Percentiles rank a stretch among this genome's conserved stretches.
phyloP scores from a whole-genome alignment of 2,113 vertebrate species.

The Chamaetylas fuelleborni region DNA sequence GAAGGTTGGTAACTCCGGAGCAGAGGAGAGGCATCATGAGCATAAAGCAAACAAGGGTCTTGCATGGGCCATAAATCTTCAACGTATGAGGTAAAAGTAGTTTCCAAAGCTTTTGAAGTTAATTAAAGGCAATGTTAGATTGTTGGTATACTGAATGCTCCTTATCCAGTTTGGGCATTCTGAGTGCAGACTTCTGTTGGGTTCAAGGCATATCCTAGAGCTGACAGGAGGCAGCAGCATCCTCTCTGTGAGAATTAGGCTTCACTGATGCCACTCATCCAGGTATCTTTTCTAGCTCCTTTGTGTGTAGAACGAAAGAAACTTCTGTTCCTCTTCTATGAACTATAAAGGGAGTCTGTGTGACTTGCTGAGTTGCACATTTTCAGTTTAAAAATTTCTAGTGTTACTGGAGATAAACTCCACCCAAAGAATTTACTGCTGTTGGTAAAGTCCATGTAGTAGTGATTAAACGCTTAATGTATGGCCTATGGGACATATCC shows the following conservation, averaged over 20 bases:
- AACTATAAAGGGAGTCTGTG: not conserved
- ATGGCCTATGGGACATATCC: not conserved
- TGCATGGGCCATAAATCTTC: not conserved
- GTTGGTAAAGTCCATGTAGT: not conserved
- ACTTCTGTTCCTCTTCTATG: not conserved
- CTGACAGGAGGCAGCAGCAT: not conserved
- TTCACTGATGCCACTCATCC: not conserved
- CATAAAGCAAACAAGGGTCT: not conserved
- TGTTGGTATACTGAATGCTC: not conserved
- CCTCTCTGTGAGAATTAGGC: not conserved
- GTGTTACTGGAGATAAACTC: not conserved
- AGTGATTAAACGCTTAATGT: not conserved
- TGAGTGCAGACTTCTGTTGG: not conserved
- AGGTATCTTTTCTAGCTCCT: not conserved
- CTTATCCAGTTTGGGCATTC: not conserved
- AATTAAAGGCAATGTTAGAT: not conserved
- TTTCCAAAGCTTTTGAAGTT: not conserved
- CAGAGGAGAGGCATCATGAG: not conserved
- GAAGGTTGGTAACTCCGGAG: not conserved
- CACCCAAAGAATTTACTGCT: not conserved
- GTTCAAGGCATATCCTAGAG: not conserved
- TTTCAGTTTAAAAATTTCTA: not conserved
- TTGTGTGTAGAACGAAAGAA: not conserved
- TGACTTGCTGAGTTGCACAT: not conserved
- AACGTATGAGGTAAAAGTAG: not conserved